Percentiles rank a stretch among this genome's conserved stretches.
Conservation (phyloP, 35 echinoderm and acorn worm species). For the Chiridota heheva region DNA sequence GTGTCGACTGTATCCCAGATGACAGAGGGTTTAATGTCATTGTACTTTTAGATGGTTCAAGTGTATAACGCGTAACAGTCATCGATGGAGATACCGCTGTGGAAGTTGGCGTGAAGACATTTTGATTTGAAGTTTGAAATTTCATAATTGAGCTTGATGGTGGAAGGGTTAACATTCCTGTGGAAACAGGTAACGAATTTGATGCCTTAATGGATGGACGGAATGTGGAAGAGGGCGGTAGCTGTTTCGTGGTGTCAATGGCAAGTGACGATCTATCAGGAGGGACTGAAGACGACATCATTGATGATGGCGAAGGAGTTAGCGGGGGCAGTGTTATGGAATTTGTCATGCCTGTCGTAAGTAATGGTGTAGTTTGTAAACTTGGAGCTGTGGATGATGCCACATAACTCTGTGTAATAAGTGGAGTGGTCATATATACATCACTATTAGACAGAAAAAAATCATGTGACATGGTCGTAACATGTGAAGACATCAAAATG, state of each 20-base stretch:
- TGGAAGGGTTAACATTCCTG: no score
- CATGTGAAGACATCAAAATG: background rate
- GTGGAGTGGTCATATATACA: background rate
- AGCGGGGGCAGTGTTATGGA: background rate
- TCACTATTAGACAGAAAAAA: background rate
- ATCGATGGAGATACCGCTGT: no score
- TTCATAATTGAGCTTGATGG: no score
- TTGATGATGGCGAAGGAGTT: conserved; percentile 17
- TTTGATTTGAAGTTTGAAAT: no score
- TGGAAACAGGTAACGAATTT: no score
- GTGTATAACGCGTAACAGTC: no score
- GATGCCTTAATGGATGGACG: background rate
- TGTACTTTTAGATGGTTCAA: no score
- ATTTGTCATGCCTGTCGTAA: background rate
- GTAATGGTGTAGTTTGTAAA: background rate
- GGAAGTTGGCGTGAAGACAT: no score
- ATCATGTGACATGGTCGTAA: background rate
- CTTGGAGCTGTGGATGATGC: background rate
- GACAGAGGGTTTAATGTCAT: no score
- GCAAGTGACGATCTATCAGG: background rate
- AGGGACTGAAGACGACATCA: background rate
- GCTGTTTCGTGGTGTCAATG: background rate
- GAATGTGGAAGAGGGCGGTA: background rate
- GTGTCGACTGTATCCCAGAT: no score
- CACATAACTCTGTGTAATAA: background rate